Percentiles rank a stretch among this genome's conserved stretches.
Conservation (phyloP, 2,113 vertebrate species). For the Hippotragus niger region DNA sequence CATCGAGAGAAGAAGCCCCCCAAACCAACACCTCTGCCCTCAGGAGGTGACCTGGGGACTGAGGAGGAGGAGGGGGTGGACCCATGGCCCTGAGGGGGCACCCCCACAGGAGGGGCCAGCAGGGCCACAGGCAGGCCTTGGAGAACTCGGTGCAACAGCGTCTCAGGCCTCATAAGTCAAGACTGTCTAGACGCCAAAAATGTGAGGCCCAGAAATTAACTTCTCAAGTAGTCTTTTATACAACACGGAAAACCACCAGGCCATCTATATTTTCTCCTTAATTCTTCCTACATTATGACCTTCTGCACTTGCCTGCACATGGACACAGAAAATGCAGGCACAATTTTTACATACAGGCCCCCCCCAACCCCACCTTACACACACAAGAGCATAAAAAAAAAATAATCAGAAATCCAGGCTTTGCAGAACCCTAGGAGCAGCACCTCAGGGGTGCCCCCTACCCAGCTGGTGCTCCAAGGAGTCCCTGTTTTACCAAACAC, state of each 20-base stretch:
- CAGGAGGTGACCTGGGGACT: fast-evolving
- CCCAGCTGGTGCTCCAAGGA: not conserved
- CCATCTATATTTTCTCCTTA: not conserved
- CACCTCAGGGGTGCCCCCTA: fast-evolving
- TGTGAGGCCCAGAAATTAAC: not conserved
- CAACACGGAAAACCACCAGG: not conserved
- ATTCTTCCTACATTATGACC: not conserved
- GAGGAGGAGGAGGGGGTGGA: fast-evolving
- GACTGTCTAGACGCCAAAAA: not conserved
- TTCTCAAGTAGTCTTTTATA: not conserved
- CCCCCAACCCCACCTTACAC: fast-evolving
- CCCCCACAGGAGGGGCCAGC: not conserved
- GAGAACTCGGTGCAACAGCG: not conserved
- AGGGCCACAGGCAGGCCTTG: not conserved
- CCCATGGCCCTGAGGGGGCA: not conserved
- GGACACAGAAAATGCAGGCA: not conserved
- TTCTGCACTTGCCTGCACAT: not conserved
- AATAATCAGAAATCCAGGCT: not conserved
- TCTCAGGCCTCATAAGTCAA: not conserved
- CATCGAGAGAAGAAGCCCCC: not conserved
- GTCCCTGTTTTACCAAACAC: not conserved
- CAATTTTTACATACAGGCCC: not conserved
- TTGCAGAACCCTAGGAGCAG: not conserved
- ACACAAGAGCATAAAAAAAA: not conserved
- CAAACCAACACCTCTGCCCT: not conserved